These are phyloP conservation scores for Atopsyche davidsoni DNA, from an alignment of 1,140 invertebrate species.

Conservation along the genomic window DNA sequence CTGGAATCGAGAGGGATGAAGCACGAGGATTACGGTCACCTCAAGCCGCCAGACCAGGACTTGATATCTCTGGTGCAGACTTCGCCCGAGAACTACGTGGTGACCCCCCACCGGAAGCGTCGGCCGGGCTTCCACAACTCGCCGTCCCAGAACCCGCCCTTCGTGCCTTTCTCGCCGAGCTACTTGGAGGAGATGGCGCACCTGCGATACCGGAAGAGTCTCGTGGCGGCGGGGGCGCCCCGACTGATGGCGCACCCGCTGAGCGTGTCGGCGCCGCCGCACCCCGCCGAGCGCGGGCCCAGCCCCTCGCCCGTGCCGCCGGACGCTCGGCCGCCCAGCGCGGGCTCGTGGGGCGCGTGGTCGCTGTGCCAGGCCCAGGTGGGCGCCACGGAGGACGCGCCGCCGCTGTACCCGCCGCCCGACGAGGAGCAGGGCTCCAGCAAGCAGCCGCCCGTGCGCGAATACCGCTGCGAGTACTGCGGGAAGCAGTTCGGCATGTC, in stretches of 20 bases:
- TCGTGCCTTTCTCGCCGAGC: constrained; percentile 69
- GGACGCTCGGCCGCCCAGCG: constrained; percentile 62
- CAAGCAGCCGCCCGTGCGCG: constrained; percentile 60
- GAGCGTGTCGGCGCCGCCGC: constrained; percentile 64
- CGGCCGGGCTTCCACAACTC: constrained; percentile 78
- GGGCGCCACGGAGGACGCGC: constrained; percentile 49
- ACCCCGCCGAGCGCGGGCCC: constrained; percentile 54
- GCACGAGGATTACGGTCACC: constrained; percentile 52
- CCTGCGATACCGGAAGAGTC: constrained; percentile 41
- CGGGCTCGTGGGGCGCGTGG: constrained; percentile 67
- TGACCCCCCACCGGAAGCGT: constrained; percentile 76
- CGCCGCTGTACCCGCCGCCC: constrained; percentile 47
- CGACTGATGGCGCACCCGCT: constrained; percentile 55
- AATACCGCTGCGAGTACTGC: constrained; percentile 80
- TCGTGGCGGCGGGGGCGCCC: constrained; percentile 37
- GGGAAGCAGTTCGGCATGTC: constrained; percentile 86
- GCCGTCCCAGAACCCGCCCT: constrained; percentile 76
- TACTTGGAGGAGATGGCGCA: constrained; percentile 59
- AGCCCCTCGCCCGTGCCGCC: constrained; percentile 52
- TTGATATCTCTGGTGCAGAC: constrained; percentile 57
- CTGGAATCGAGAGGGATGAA: constrained; percentile 50
- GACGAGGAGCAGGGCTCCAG: constrained; percentile 45
- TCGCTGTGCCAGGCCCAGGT: constrained; percentile 58
- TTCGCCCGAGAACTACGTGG: constrained; percentile 69
- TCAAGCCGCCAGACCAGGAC: constrained; percentile 57